These are phyloP conservation scores for Nomada goodeniana DNA, from an alignment of 2,888 invertebrate species.

Conservation along the genomic window DNA sequence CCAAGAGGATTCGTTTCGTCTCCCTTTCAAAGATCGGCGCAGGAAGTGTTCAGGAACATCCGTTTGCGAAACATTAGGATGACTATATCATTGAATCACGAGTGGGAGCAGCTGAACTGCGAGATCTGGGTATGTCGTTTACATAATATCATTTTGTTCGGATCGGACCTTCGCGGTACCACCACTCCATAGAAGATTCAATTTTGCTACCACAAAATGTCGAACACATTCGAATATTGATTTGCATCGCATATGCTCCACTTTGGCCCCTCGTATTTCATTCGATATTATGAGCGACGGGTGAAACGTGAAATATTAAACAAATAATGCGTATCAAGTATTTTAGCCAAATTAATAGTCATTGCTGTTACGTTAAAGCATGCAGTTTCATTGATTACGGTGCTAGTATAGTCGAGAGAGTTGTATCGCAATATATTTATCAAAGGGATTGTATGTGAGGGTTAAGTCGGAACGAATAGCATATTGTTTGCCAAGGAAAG, in stretches of 20 bases:
- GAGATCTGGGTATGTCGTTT: conserved; percentile 79
- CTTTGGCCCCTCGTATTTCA: accelerated
- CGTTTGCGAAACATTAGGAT: conserved; percentile 72
- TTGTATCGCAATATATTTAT: not conserved
- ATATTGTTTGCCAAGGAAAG: not conserved
- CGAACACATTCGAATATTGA: not conserved
- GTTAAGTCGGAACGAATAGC: too few species aligned
- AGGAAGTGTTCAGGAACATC: conserved; percentile 39
- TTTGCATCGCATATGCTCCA: too few species aligned
- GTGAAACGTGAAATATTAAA: not conserved
- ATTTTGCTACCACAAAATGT: not conserved
- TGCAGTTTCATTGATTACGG: not conserved
- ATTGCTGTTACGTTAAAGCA: not conserved
- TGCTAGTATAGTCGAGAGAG: not conserved
- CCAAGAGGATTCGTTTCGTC: conserved; percentile 7
- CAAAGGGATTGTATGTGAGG: not conserved
- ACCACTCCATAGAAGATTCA: not conserved
- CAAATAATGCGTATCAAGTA: not conserved
- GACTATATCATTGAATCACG: conserved; percentile 73
- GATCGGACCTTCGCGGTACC: not conserved
- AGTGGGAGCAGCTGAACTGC: conserved; percentile 76
- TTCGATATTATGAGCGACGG: too few species aligned
- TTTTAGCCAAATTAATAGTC: not conserved
- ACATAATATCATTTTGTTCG: conserved; percentile 3
- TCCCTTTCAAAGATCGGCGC: conserved; percentile 17